phyloP scores from a whole-genome alignment of 2,888 invertebrate species.

The Mythimna lalbum region DNA sequence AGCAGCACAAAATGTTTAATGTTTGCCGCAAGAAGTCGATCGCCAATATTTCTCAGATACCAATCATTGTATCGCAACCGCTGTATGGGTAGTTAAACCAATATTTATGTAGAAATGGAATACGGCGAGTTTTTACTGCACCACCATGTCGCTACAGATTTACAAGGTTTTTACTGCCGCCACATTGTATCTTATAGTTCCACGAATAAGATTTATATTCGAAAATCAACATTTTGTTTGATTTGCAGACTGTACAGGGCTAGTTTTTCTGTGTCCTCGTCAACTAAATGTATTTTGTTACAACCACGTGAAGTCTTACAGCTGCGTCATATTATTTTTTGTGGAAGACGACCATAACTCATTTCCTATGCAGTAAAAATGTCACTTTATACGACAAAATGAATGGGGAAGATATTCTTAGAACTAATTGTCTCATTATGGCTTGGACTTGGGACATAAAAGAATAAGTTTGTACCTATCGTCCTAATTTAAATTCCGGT shows the following conservation, averaged over 20 bases:
- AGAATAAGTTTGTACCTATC: background rate
- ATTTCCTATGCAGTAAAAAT: slow-evolving; percentile 77
- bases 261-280: slow-evolving; percentile 74
- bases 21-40: slow-evolving; percentile 54
- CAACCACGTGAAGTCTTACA: slow-evolving; percentile 75
- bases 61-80: slow-evolving; percentile 68
- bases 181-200: slow-evolving; percentile 52
- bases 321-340: slow-evolving; percentile 75
- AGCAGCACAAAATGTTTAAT: slow-evolving; percentile 50
- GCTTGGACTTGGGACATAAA: slow-evolving; percentile 23
- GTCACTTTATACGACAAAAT: slow-evolving; percentile 71
- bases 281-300: slow-evolving; percentile 76
- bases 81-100: slow-evolving; percentile 72
- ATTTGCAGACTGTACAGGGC: slow-evolving; percentile 60
- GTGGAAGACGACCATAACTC: slow-evolving; percentile 68
- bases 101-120: slow-evolving; percentile 84
- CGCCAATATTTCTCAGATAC: slow-evolving; percentile 66
- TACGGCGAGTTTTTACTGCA: slow-evolving; percentile 77
- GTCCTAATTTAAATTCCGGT: slow-evolving; percentile 28
- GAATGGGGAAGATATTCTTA: slow-evolving; percentile 68
- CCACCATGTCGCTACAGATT: slow-evolving; percentile 70
- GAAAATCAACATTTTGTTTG: slow-evolving; percentile 48
- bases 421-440: slow-evolving; percentile 64
- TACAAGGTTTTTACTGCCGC: slow-evolving; percentile 57
- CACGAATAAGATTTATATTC: slow-evolving; percentile 60